These are phyloP conservation scores for Xiphophorus birchmanni DNA, from an alignment of 2,797 vertebrate genomes.

Conservation along the genomic window DNA sequence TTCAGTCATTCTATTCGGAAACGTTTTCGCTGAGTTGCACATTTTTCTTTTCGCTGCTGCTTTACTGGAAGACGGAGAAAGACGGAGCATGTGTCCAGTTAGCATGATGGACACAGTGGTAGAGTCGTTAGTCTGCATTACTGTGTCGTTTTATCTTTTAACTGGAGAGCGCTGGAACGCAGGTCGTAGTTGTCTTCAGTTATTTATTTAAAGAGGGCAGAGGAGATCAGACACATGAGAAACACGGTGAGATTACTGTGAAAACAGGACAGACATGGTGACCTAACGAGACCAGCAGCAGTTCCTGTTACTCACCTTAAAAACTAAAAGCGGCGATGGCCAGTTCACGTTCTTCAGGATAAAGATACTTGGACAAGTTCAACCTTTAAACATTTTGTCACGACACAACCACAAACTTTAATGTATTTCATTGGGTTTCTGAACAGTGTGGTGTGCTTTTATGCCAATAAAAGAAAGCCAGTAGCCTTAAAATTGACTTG, in stretches of 20 bases:
- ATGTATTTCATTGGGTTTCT: not conserved
- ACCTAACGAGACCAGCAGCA: not conserved
- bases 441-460: not conserved
- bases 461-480: not conserved
- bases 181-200: constrained; percentile 27
- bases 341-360: not conserved
- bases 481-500: not conserved
- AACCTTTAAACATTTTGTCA: not conserved
- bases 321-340: not conserved
- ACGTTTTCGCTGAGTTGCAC: constrained; percentile 14
- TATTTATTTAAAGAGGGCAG: constrained; percentile 42
- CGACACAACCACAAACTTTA: not conserved
- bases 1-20: constrained; percentile 5
- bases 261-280: constrained; percentile 1
- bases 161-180: constrained; percentile 5
- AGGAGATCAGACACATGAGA: constrained; percentile 31
- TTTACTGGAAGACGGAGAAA: constrained; percentile 25
- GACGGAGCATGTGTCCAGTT: constrained; percentile 25
- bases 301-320: constrained; percentile 13
- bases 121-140: constrained; percentile 19
- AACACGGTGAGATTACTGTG: constrained; percentile 22
- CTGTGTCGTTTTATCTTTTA: constrained; percentile 24
- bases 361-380: not conserved
- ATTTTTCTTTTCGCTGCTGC: constrained; percentile 18
- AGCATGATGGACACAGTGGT: constrained; percentile 34